These are phyloP conservation scores for Actias luna DNA, from an alignment of 2,888 invertebrate genomes.

Conservation along the genomic window DNA sequence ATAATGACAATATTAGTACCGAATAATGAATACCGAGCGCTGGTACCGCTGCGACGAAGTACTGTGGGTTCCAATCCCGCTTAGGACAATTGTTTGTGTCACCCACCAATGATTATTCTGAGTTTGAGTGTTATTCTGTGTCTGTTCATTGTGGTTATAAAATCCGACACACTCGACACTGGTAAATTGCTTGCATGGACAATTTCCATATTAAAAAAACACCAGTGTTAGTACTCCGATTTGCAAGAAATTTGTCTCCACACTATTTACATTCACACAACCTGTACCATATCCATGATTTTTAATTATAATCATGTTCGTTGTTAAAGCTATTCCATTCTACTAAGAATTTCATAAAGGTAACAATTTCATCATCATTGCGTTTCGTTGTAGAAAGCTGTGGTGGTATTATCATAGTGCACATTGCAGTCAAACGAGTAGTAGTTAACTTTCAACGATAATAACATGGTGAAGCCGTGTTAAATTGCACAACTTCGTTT, in stretches of 20 bases:
- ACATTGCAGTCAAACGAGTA: constrained; percentile 58
- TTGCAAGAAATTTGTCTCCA: not conserved
- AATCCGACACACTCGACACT: too few species aligned
- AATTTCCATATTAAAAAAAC: not conserved
- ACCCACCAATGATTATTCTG: too few species aligned
- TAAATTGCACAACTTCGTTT: constrained; percentile 14
- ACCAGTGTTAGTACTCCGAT: not conserved
- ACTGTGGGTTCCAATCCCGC: too few species aligned
- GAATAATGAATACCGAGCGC: too few species aligned
- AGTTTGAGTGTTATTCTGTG: too few species aligned
- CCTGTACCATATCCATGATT: not conserved
- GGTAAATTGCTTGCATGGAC: too few species aligned
- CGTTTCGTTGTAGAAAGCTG: constrained; percentile 43
- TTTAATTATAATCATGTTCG: not conserved
- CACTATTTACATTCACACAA: not conserved
- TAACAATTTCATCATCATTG: constrained; percentile 14
- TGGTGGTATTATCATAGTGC: constrained; percentile 39
- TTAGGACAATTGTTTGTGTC: too few species aligned
- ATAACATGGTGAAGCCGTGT: constrained; percentile 14
- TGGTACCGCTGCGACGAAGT: too few species aligned
- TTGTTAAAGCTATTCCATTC: not conserved
- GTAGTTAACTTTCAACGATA: constrained; percentile 61
- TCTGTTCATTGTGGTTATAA: too few species aligned
- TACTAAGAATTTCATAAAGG: not conserved
- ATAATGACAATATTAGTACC: too few species aligned